These are phyloP conservation scores for Chaetorhynchus papuensis DNA, from an alignment of 2,113 vertebrate species.

Conservation along the genomic window DNA sequence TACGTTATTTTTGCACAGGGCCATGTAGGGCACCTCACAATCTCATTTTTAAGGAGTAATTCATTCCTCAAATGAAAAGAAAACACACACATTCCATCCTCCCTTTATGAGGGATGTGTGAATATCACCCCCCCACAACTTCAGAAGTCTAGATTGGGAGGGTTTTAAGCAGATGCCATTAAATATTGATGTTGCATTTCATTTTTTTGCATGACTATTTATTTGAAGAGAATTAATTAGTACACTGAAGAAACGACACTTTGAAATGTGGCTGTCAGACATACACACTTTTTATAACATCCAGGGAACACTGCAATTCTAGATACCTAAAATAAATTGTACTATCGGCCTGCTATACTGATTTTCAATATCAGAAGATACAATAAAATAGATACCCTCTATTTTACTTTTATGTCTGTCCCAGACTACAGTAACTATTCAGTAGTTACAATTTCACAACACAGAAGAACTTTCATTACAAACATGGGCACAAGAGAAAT, in stretches of 20 bases:
- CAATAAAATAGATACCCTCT: background rate
- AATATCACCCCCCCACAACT: background rate
- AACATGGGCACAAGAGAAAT: background rate
- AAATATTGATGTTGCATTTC: background rate
- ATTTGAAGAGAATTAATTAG: conserved; percentile 30
- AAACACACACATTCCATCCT: background rate
- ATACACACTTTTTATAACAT: background rate
- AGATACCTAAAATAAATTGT: background rate
- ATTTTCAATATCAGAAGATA: background rate
- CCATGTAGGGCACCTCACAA: background rate
- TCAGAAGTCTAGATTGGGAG: background rate
- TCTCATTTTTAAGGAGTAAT: background rate
- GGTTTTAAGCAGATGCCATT: background rate
- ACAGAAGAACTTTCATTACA: background rate
- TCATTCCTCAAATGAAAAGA: background rate
- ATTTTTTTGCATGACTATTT: background rate
- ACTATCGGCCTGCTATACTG: background rate
- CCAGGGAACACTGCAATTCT: background rate
- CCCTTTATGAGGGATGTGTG: background rate
- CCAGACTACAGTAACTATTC: background rate
- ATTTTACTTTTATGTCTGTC: background rate
- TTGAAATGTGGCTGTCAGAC: background rate
- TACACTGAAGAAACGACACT: background rate
- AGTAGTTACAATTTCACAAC: background rate
- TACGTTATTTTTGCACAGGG: background rate